A percentile compares a stretch with the other conserved stretches of the same genome.
phyloP scores from a whole-genome alignment of 2,113 vertebrate genomes.

The Dryoscopus gambensis region DNA sequence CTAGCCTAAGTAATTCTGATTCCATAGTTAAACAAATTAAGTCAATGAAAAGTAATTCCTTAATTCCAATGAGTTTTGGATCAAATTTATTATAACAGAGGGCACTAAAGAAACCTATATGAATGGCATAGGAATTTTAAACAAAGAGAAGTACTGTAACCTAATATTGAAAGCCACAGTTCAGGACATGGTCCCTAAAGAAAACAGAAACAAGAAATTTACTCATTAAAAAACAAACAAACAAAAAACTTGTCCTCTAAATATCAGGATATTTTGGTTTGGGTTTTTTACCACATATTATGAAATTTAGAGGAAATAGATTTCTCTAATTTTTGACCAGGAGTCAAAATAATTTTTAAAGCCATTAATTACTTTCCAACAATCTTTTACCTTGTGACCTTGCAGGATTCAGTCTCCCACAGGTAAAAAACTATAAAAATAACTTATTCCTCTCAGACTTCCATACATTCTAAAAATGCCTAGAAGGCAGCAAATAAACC shows the following conservation, averaged over 20 bases:
- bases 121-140: neutral
- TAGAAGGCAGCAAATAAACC: neutral
- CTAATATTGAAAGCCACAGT: neutral
- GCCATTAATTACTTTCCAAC: neutral
- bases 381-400: neutral
- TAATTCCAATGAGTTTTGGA: neutral
- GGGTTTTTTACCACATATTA: neutral
- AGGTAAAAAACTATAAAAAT: neutral
- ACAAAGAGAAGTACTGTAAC: neutral
- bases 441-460: neutral
- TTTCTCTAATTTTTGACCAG: neutral
- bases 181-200: neutral
- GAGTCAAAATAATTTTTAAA: neutral
- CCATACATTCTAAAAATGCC: neutral
- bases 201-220: too few species aligned
- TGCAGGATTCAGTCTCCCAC: neutral
- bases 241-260: neutral
- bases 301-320: neutral
- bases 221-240: neutral
- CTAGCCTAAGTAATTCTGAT: neutral
- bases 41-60: neutral
- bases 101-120: fast-evolving
- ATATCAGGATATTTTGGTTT: neutral
- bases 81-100: neutral
- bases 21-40: neutral